A percentile compares a stretch with the other conserved stretches of the same genome.
phyloP scores from a whole-genome alignment of 1,140 invertebrate genomes.

The Ylistrum balloti region DNA sequence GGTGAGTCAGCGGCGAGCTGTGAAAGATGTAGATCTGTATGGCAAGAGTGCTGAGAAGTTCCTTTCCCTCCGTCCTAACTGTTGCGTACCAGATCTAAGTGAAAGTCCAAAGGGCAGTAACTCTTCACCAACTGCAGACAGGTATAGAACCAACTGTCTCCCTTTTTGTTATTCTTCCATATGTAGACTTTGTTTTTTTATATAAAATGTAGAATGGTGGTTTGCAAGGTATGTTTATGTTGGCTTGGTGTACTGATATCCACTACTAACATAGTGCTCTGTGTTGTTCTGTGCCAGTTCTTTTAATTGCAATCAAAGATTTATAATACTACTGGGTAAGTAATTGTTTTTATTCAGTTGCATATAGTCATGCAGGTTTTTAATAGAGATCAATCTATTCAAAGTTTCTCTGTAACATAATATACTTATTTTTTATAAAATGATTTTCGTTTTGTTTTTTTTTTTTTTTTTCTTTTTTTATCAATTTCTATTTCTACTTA shows the following conservation, averaged over 20 bases:
- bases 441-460: too few species aligned
- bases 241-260: background rate
- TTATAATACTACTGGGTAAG: background rate
- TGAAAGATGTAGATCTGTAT: constrained; percentile 91
- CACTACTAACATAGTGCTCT: background rate
- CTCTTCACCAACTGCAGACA: constrained; percentile 47
- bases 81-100: constrained; percentile 78
- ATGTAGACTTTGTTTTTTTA: background rate
- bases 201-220: background rate
- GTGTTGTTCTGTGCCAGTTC: background rate
- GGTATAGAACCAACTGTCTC: constrained; percentile 41
- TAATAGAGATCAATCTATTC: background rate
- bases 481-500: too few species aligned
- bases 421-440: too few species aligned
- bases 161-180: background rate
- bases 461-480: too few species aligned
- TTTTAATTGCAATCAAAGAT: background rate
- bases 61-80: constrained; percentile 89
- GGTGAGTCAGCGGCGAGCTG: constrained; percentile 89
- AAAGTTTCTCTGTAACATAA: too few species aligned
- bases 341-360: background rate
- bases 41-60: constrained; percentile 90
- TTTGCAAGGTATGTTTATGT: background rate
- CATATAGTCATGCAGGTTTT: background rate
- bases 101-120: constrained; percentile 56